phyloP scores from a whole-genome alignment of 2,113 vertebrate genomes.

The Ploceus nigricollis region DNA sequence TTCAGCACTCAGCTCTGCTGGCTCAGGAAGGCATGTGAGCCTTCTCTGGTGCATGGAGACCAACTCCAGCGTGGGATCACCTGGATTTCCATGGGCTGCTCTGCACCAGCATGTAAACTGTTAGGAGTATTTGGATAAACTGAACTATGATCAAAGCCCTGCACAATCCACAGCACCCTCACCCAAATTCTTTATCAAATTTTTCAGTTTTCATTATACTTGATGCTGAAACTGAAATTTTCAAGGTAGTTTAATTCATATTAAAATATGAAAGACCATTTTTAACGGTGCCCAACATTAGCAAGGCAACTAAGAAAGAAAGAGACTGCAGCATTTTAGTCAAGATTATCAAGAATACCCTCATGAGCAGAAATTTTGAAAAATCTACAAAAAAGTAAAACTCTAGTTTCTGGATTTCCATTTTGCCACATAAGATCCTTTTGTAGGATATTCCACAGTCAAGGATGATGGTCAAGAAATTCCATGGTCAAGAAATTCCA shows the following conservation, averaged over 20 bases:
- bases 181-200: not conserved
- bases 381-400: not conserved
- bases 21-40: not conserved
- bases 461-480: not conserved
- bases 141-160: not conserved
- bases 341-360: not conserved
- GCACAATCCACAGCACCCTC: not conserved
- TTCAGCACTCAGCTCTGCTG: not conserved
- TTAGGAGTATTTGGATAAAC: not conserved
- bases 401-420: not conserved
- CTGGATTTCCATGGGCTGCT: not conserved
- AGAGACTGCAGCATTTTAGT: not conserved
- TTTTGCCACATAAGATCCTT: not conserved
- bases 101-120: fast-evolving
- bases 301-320: not conserved
- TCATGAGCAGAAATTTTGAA: not conserved
- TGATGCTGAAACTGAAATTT: not conserved
- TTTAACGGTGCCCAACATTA: not conserved
- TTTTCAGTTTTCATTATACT: not conserved
- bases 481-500: not conserved
- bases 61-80: not conserved
- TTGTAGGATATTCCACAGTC: not conserved
- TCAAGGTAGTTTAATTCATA: not conserved
- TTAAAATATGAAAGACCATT: not conserved
- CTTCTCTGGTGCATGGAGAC: not conserved